Percentiles rank a stretch among this genome's conserved stretches.
These are phyloP conservation scores for Brachionus koreanus DNA, from an alignment of 1,140 invertebrate species.

Conservation along the genomic window DNA sequence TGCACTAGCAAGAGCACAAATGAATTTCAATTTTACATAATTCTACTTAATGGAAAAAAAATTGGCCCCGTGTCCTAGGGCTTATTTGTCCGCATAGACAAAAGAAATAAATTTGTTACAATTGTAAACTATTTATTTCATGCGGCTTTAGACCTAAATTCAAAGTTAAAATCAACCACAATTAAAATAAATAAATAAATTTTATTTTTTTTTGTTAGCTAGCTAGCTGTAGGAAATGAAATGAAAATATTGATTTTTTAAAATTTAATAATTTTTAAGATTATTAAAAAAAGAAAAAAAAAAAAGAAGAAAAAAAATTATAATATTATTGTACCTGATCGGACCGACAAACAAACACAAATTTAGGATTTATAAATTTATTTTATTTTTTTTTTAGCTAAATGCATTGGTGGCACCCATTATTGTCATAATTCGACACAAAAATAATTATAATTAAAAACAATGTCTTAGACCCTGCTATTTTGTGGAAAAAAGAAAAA, in stretches of 20 bases:
- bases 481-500: background rate
- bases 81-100: too few species aligned
- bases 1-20: background rate
- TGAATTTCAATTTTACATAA: too few species aligned
- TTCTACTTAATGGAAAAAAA: too few species aligned
- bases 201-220: background rate
- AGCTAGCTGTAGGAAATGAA: background rate
- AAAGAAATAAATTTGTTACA: too few species aligned
- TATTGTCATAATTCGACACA: background rate
- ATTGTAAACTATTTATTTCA: too few species aligned
- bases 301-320: background rate
- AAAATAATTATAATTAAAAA: slow-evolving; percentile 17
- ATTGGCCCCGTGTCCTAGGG: too few species aligned
- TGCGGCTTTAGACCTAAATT: too few species aligned
- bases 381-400: background rate
- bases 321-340: background rate
- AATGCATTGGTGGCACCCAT: background rate
- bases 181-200: background rate
- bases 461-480: background rate
- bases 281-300: background rate
- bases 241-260: background rate
- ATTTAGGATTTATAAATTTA: background rate
- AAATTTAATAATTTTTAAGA: background rate
- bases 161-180: background rate
- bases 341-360: background rate